phyloP scores from a whole-genome alignment of 1,140 invertebrate species.

The Atta texana region DNA sequence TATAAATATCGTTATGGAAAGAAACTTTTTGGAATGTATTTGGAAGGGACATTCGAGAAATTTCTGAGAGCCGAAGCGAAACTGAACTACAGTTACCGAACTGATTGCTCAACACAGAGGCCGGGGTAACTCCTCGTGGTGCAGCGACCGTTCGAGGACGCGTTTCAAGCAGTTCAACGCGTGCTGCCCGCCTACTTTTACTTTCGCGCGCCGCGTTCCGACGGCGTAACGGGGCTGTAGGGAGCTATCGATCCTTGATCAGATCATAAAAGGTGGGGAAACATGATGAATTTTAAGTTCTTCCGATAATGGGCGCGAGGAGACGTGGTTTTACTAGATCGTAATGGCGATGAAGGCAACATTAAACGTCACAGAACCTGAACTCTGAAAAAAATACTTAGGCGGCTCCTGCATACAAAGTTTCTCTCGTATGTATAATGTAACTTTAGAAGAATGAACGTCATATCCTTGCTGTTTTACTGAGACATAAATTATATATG shows the following conservation, averaged over 20 bases:
- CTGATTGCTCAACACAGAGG: slow-evolving; percentile 83
- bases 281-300: slow-evolving; percentile 53
- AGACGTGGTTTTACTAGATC: slow-evolving; percentile 27
- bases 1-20: background rate
- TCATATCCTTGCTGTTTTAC: slow-evolving; percentile 3
- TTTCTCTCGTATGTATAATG: background rate
- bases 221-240: slow-evolving; percentile 59
- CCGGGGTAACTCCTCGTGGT: slow-evolving; percentile 80
- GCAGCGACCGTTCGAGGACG: slow-evolving; percentile 86
- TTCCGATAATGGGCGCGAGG: slow-evolving; percentile 43
- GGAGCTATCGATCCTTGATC: slow-evolving; percentile 44
- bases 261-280: slow-evolving; percentile 20
- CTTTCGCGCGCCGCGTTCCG: slow-evolving; percentile 75
- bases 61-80: slow-evolving; percentile 80
- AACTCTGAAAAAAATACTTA: background rate
- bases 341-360: background rate
- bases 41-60: slow-evolving; percentile 69
- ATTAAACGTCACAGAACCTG: background rate
- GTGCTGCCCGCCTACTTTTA: slow-evolving; percentile 80
- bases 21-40: slow-evolving; percentile 24
- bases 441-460: slow-evolving; percentile 3
- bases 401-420: background rate
- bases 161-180: slow-evolving; percentile 79
- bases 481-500: background rate
- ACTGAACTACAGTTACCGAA: slow-evolving; percentile 78